A percentile compares a stretch with the other conserved stretches of the same genome.
Evolutionary conservation across 2,888 invertebrate species (phyloP).

Genomic region (Escarpia spicata): DNA sequence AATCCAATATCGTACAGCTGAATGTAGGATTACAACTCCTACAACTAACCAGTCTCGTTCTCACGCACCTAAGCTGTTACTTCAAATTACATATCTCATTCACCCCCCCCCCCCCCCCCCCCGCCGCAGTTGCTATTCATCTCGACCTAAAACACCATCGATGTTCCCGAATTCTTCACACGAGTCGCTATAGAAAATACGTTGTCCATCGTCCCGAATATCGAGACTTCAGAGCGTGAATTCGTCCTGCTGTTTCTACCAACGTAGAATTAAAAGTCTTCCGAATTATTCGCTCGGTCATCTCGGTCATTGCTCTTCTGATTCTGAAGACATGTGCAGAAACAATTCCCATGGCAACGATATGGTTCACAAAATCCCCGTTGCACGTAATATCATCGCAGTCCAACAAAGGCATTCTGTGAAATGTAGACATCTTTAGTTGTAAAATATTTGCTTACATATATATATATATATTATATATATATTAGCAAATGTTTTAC

Average conservation of each 20-base stretch:
- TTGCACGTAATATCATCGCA: too few relatives aligned
- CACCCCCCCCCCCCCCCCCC: background rate
- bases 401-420: too few relatives aligned
- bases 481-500: slow-evolving; percentile 6
- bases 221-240: background rate
- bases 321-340: background rate
- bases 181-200: background rate
- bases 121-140: background rate
- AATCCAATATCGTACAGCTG: too few relatives aligned
- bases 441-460: background rate
- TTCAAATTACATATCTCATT: background rate
- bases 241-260: background rate
- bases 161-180: background rate
- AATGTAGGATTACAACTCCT: too few relatives aligned
- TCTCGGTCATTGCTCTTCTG: background rate
- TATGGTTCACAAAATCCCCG: background rate
- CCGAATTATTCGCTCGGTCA: background rate
- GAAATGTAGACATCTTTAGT: background rate
- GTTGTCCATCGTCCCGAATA: background rate
- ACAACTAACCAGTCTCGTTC: background rate
- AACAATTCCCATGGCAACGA: background rate
- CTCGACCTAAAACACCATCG: background rate
- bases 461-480: slow-evolving; percentile 21
- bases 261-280: background rate
- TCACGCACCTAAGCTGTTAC: background rate